Conservation (phyloP, 2,113 vertebrate species). For the Lagopus leucura region DNA sequence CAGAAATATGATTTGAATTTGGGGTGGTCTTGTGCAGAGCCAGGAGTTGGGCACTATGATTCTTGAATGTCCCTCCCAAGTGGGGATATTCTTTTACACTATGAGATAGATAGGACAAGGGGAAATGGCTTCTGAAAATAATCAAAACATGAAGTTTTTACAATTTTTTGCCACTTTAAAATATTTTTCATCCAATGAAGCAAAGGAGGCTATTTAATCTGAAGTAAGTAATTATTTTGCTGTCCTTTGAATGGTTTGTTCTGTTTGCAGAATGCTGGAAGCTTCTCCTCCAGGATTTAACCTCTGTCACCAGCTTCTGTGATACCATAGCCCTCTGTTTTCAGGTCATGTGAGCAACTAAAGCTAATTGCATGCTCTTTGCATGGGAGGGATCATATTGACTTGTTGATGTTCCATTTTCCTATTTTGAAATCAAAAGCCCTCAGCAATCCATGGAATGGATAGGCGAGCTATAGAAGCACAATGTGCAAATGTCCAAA, state of each 20-base stretch:
- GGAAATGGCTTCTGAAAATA: background rate
- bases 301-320: background rate
- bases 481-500: background rate
- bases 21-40: too few species aligned
- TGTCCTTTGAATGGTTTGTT: background rate
- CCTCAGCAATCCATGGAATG: conserved; percentile 17
- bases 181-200: background rate
- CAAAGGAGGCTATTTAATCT: background rate
- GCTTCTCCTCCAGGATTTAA: background rate
- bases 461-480: background rate
- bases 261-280: background rate
- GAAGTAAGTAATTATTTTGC: background rate
- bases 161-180: background rate
- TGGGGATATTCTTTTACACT: too few species aligned
- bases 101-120: too few species aligned
- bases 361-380: conserved; percentile 34
- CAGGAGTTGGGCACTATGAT: too few species aligned
- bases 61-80: too few species aligned
- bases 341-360: conserved; percentile 3
- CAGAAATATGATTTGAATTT: background rate
- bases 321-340: background rate
- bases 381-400: background rate
- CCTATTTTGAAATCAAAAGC: conserved; percentile 38
- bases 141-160: background rate
- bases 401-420: conserved; percentile 34